Conservation (phyloP, 1,140 invertebrate species). For the Ceratina australensis region DNA sequence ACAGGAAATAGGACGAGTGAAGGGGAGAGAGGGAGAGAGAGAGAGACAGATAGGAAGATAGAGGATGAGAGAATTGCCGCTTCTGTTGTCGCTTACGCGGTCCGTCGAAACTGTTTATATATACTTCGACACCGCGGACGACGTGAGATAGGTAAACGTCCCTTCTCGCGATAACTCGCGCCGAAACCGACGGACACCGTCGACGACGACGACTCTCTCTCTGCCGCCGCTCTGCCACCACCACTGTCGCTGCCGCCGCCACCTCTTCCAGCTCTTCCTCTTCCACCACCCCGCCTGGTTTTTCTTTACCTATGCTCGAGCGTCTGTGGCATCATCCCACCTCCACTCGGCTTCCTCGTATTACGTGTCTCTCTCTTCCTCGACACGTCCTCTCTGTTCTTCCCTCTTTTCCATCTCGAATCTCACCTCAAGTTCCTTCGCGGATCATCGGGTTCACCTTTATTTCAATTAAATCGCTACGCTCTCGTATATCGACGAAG, state of each 20-base stretch:
- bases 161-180: slow-evolving; percentile 30
- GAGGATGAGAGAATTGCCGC: neutral
- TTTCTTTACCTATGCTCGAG: neutral
- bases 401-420: neutral
- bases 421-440: neutral
- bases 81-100: neutral
- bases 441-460: neutral
- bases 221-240: slow-evolving; percentile 35
- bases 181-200: slow-evolving; percentile 30
- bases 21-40: neutral
- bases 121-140: slow-evolving; percentile 66
- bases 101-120: slow-evolving; percentile 64
- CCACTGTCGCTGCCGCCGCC: slow-evolving; percentile 23
- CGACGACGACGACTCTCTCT: slow-evolving; percentile 47
- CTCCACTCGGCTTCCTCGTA: neutral
- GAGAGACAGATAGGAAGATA: neutral
- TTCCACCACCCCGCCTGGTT: neutral
- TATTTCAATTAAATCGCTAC: neutral
- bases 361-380: neutral
- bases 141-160: slow-evolving; percentile 52
- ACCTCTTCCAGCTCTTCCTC: neutral
- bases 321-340: neutral
- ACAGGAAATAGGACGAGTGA: neutral
- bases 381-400: neutral
- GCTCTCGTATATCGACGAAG: neutral